Evolutionary conservation across 2,888 invertebrate genomes (phyloP), one percentile per base, ranked within the genome.

Genomic region (Arctia plantaginis): DNA sequence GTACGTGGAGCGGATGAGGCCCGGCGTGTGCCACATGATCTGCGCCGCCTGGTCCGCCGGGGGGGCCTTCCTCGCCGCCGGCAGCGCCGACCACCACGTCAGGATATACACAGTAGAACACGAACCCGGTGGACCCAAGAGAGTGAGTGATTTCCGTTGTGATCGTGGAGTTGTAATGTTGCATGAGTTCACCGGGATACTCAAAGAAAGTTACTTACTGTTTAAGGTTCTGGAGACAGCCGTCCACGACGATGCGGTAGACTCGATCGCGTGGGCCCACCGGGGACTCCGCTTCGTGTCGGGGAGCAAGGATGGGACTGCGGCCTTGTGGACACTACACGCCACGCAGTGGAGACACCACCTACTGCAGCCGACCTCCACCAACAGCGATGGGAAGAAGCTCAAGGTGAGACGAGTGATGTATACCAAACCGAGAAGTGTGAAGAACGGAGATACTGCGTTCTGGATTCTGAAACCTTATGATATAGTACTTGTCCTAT

Each of bases 191-290:
- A 47, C 6, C 47, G 18, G 47, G 7, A 47, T 20, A 47, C 20
- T 47, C 20, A 47, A 7, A 23, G 7, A 23, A 2, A 35, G 35
- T 35, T n/a, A 51, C 8, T 6, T 51, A 51, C 20, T 15, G 3
- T 27, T 59, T 59, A 27, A 27, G n/a, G 33, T 47, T 6, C 41
- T 69, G 12, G 69, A 69, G 93, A 96, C 97, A 51, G 97, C 98
- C 79, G 97, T 97, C n/a, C 99, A 99, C 90, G 96, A 96, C 1
- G 99, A 99, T 93, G 97, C 98, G 1, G 99, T 99, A 41, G 99
- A 99, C 95, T 99, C 99, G 73, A 98, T 99, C 72, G 98, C 98
- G 86, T 99, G 99, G 98, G 98, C 99, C 64, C 98, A 99, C 92
- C 96, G 96, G 65, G 98, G 98, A 0, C 96, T 99, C 72, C 96